Evolutionary conservation across 2,113 vertebrate species (phyloP), one percentile per base, ranked within the genome.

Genomic region (Terrapene triunguis): DNA sequence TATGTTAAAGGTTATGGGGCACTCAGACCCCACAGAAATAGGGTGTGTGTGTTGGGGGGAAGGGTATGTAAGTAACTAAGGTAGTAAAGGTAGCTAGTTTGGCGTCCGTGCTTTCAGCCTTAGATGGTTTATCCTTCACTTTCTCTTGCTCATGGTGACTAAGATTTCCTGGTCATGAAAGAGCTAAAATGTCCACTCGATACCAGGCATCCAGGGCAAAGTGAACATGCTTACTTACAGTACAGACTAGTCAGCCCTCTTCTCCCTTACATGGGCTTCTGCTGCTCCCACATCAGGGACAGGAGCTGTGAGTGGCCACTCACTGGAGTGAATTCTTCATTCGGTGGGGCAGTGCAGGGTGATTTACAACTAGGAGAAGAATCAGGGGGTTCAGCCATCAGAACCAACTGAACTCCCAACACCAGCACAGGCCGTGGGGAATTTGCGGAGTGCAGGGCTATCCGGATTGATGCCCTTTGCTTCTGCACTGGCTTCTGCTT

Each of bases 41-140:
- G 91, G 62, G 80, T 22, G 19, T 53, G 51, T 53, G 51, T 7
- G 50, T 50, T 50, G 51, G 17, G 51, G 51, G 51, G 51, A 21
- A 54, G 53, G 19, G 57, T 0, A 1, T 74, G 62, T 6, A 32
- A 80, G 13, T 6, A 48, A 1, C 0, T 29, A 79, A 89, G 83
- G 93, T 44, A 44, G 44, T 44, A 44, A 44, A 44, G 44, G 44
- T 93, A 91, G 93, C 93, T 84, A 69, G 86, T 89, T 95, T 93
- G 93, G 80, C 84, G 86, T 93, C 76, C 90, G 95, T 88, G 35
- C 93, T 96, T 94, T 80, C 32, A 82, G 65, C 89, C 94, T 84
- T 55, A 69, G 80, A 50, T 95, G 13, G 0, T 95, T 95, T 87
- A 92, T 92, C 87, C 94, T 94, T 89, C 74, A 14, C 88, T 80